Evolutionary conservation across 2,797 vertebrate genomes (phyloP).

Genomic region (Eulemur albifrons): DNA sequence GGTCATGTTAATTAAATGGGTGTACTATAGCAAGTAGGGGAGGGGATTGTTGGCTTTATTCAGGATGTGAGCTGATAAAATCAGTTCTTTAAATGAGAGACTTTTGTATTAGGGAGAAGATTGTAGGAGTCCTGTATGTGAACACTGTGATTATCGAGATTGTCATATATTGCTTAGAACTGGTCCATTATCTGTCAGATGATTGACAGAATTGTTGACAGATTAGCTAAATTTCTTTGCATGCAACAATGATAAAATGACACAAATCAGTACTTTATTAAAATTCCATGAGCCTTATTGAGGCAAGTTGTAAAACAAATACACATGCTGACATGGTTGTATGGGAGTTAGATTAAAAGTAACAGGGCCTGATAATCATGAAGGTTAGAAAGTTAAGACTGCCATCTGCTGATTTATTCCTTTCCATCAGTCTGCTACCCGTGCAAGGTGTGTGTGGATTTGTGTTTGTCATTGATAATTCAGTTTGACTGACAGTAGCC

Average conservation of each 20-base stretch:
- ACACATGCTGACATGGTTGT: conserved; percentile 25
- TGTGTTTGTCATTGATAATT: conserved; percentile 84
- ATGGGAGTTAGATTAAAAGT: conserved; percentile 68
- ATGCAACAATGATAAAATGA: conserved; percentile 62
- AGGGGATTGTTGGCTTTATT: conserved; percentile 45
- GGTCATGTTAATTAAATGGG: conserved; percentile 56
- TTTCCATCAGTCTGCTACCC: conserved; percentile 78
- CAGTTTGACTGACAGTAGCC: conserved; percentile 85
- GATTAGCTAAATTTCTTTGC: conserved; percentile 70
- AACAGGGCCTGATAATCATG: conserved; percentile 45
- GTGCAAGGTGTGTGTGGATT: conserved; percentile 65
- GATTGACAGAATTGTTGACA: conserved; percentile 71
- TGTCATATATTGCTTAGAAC: conserved; percentile 64
- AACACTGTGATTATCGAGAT: conserved; percentile 37
- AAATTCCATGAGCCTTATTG: conserved; percentile 66
- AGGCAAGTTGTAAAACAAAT: conserved; percentile 69
- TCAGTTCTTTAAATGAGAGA: conserved; percentile 56
- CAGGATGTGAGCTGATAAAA: conserved; percentile 52
- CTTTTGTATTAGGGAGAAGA: not conserved
- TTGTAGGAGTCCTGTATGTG: conserved; percentile 35
- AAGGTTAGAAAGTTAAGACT: conserved; percentile 91
- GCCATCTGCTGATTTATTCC: conserved; percentile 94
- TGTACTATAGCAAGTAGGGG: not conserved
- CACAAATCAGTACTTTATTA: conserved; percentile 72
- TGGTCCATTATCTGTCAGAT: conserved; percentile 67